These are phyloP conservation scores for Arizona elegans DNA, from an alignment of 2,113 vertebrate genomes.

Conservation along the genomic window DNA sequence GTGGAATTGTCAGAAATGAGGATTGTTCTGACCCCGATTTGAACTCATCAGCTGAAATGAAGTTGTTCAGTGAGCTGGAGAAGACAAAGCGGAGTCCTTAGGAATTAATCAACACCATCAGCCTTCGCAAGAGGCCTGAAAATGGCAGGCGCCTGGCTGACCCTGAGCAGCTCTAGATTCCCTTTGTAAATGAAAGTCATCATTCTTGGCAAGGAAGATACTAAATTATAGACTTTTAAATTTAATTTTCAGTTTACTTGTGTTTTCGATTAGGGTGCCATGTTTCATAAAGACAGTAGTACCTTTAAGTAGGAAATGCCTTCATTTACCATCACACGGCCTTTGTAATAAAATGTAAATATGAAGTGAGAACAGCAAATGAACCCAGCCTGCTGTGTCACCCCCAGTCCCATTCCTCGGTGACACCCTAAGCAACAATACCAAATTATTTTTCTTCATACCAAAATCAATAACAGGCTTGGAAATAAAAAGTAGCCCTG, in stretches of 20 bases:
- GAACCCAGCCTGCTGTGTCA: constrained; percentile 31
- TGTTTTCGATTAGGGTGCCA: constrained; percentile 81
- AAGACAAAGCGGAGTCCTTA: constrained; percentile 92
- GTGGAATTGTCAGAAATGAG: constrained; percentile 93
- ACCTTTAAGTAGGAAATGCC: constrained; percentile 70
- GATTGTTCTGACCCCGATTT: constrained; percentile 91
- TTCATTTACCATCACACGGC: constrained; percentile 41
- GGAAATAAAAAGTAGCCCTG: constrained; percentile 67
- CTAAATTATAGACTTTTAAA: constrained; percentile 87
- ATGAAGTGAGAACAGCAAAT: constrained; percentile 50
- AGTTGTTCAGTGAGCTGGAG: constrained; percentile 98
- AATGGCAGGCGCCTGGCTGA: constrained; percentile 80
- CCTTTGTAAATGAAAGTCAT: constrained; percentile 79
- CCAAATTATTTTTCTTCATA: constrained; percentile 75
- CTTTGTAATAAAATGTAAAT: constrained; percentile 58
- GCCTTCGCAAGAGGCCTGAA: constrained; percentile 69
- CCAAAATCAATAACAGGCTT: constrained; percentile 75
- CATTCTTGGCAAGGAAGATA: constrained; percentile 80
- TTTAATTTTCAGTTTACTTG: constrained; percentile 85
- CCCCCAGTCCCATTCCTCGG: not conserved
- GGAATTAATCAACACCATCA: constrained; percentile 92
- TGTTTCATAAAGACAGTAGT: constrained; percentile 80
- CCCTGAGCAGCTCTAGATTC: constrained; percentile 75
- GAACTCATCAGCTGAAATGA: constrained; percentile 99
- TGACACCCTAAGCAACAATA: constrained; percentile 74